Evolutionary conservation across 2,113 vertebrate genomes (phyloP).

Genomic region (Microcebus ravelobensis): DNA sequence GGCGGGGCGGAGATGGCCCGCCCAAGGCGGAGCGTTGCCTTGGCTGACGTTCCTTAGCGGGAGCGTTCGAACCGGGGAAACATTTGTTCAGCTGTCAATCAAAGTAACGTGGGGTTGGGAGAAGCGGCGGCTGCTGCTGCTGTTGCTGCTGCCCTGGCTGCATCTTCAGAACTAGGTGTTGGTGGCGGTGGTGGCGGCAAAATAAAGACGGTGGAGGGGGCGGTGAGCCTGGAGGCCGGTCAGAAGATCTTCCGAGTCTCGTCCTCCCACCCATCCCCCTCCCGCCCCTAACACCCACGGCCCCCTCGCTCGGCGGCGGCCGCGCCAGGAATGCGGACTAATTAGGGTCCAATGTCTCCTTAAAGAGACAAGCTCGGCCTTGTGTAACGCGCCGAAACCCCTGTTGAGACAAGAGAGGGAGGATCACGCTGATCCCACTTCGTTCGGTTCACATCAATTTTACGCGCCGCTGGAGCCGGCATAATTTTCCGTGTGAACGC

Average conservation of each 20-base stretch:
- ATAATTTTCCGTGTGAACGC: slow-evolving; percentile 83
- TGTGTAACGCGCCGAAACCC: slow-evolving; percentile 76
- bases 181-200: slow-evolving; percentile 72
- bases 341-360: slow-evolving; percentile 85
- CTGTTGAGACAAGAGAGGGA: slow-evolving; percentile 80
- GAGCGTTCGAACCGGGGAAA: slow-evolving; percentile 89
- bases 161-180: slow-evolving; percentile 68
- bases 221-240: slow-evolving; percentile 1
- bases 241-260: slow-evolving; percentile 47
- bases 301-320: slow-evolving; percentile 64
- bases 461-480: slow-evolving; percentile 84
- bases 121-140: slow-evolving; percentile 39
- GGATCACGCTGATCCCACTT: slow-evolving; percentile 78
- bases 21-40: slow-evolving; percentile 82
- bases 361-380: slow-evolving; percentile 85
- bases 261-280: slow-evolving; percentile 61
- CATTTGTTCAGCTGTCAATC: slow-evolving; percentile 95
- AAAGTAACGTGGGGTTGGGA: slow-evolving; percentile 94
- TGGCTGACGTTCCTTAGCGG: slow-evolving; percentile 84
- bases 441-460: slow-evolving; percentile 84
- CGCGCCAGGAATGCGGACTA: slow-evolving; percentile 80
- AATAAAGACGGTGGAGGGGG: slow-evolving; percentile 72
- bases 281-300: slow-evolving; percentile 51
- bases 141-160: slow-evolving; percentile 68
- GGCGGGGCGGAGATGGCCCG: slow-evolving; percentile 66